Base-by-base conservation (phyloP, 92 coral and sea anemone genomes). In the Zoanthus gigantus region DNA sequence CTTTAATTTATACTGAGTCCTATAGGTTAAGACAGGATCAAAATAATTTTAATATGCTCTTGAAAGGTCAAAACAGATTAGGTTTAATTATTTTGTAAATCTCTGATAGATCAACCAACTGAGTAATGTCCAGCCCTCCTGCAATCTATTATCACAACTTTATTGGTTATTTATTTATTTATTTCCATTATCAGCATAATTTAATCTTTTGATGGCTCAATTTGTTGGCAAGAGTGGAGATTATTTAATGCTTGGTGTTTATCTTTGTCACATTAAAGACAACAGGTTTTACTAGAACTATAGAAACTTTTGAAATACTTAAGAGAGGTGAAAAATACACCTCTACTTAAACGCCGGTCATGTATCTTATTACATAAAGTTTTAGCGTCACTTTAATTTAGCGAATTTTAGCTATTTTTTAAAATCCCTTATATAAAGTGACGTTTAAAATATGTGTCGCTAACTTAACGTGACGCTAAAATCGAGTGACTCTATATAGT, bases 181-280 rank as follows among this genome's bases (percentile, higher is more conserved):
- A 23, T 23, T 23, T 23, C 47, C 50, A 71, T 71, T 71, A 71
- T 71, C 75, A 71, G 75, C 75, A 71, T 10, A 71, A 71, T 15
- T 28, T 31, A 71, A 71, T 71, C 29, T 32, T 31, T 31, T 23
- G 23, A 23, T 23, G 23, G 23, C 23, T 23, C 23, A 23, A 23
- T 23, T 23, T 23, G 23, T 23, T 23, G 23, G 23, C 23, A 23
- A 23, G 23, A 23, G 23, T 23, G 23, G 23, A 23, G 23, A 0
- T 23, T 23, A 23, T 23, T 23, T 23, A 47, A 69, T 84, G 14
- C 82, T 72, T 76, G 52, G 73, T 84, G 81, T 73, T 56, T 84
- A 71, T 58, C 84, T 86, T 63, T 47, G 52, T 47, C 52, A 47
- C 8, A 47, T 47, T 8, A 47, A 8, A 47, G 8, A 47, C 8